phyloP scores from a whole-genome alignment of 1,140 invertebrate species.

The Zaprionus davidi region DNA sequence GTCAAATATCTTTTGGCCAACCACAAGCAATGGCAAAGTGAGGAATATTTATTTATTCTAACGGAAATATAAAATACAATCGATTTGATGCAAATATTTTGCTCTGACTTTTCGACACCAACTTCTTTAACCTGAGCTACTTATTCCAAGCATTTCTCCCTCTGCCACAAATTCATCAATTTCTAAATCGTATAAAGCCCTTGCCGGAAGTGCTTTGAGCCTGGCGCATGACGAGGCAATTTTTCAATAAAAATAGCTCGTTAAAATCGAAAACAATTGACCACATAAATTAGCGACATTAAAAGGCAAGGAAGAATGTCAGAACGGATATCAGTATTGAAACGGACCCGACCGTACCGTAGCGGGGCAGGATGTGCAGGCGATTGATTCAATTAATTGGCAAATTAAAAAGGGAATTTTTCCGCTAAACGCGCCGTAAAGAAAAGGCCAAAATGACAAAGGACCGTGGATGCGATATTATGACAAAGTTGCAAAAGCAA shows the following conservation, averaged over 20 bases:
- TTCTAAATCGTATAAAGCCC: constrained; percentile 9
- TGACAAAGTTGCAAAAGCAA: constrained; percentile 73
- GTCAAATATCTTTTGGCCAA: neutral
- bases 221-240: constrained; percentile 38
- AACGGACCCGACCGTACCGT: constrained; percentile 10
- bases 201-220: constrained; percentile 44
- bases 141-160: neutral
- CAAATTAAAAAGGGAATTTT: constrained; percentile 72
- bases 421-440: constrained; percentile 28
- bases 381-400: constrained; percentile 80
- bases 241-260: constrained; percentile 67
- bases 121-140: neutral
- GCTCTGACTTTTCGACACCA: neutral
- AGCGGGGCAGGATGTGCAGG: constrained; percentile 59
- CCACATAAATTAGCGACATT: constrained; percentile 77
- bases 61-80: neutral
- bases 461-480: constrained; percentile 44
- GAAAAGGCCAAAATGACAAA: constrained; percentile 38
- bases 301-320: constrained; percentile 42
- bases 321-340: neutral
- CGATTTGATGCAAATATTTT: neutral
- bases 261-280: constrained; percentile 79
- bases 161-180: neutral
- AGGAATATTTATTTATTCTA: neutral
- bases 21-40: neutral